Base-by-base conservation (phyloP, 2,113 vertebrate species). In the Prochilodus magdalenae region DNA sequence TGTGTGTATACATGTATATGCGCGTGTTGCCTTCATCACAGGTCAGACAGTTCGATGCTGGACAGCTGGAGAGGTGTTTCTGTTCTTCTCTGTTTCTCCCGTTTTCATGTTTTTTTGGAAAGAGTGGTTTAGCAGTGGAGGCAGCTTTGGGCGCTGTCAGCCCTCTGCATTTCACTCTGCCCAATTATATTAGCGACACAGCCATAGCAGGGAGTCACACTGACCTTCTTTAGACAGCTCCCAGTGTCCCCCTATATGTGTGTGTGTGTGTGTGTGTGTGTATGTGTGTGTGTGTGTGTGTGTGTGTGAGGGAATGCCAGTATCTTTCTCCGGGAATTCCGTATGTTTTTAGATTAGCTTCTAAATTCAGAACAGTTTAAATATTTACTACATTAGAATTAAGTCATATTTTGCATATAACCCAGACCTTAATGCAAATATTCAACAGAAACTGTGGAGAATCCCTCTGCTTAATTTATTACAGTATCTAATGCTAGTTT, bases 141-240 rank as follows among this genome's bases (percentile, higher is more conserved):
- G n/a, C 8, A 40, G 22, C 5, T 18, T n/a, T 60, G 29, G 26
- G 33, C 18, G 57, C 27, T 62, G 26, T 62, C 33, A 60, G 30
- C 16, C 60, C 55, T 36, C 44, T 33, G 20, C 22, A 60, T 26
- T 47, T 44, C 24, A 63, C 40, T 47, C 40, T 62, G 33, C 4
- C 40, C 59, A 29, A 14, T 63, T 77, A 29, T 72, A 66, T 69
- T 47, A 14, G 36, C 27, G 7, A 47, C 22, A 3, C 69, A 51
- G 70, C 47, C 27, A 33, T 33, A 20, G 57, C 12, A 16, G 14
- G 12, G 3, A 66, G 62, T 53, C 75, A 77, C 18, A 3, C 1
- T 49, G 75, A 77, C 62, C 75, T 53, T 69, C 63, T 69, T 69
- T 22, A 69, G 11, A 79, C 18, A 59, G 7, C 66, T 29, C 33